Evolutionary conservation across 2,888 invertebrate genomes (phyloP), one percentile per base, ranked within the genome.

Genomic region (Ligdia adustata): DNA sequence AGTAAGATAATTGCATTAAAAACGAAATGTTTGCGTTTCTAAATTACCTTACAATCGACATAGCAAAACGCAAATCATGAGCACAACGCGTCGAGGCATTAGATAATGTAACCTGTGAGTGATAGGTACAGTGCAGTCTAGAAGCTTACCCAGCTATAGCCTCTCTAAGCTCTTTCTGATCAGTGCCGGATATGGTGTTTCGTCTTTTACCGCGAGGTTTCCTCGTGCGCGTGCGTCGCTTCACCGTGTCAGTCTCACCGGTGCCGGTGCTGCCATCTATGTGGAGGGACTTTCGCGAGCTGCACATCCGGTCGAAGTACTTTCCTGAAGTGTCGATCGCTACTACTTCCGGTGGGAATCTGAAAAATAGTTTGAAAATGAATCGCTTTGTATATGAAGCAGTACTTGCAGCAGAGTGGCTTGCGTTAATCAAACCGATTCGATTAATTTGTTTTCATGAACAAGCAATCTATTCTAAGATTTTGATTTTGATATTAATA

Each of bases 131-230:
- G 89, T 90, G 87, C 87, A 85, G 64, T 74, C 86, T 84, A 85
- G 67, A 90, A 83, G 93, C 95, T 92, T 92, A 96, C 96, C 95
- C 95, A 89, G 94, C 94, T 72, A 95, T 92, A 73, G 96, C 96
- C 86, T 95, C 94, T 82, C 94, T 93, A 83, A 97, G 95, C 91
- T 97, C 97, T 90, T 95, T 96, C 79, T 96, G 95, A 91, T 96
- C 96, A 70, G 95, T 96, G 81, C 97, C 96, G 68, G 96, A 96
- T 78, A 97, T 94, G 71, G 97, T 97, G 87, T 97, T 97, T 79
- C 97, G 93, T 91, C 97, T 92, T 90, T 95, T 95, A 82, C 94
- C 95, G 64, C 96, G 92, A 57, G 95, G 94, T 82, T 95, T 94
- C 66, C 95, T 91, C 37, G 93, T 92, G 72, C 94, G 92, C 41